Conservation (phyloP, 2,113 vertebrate species). For the Ctenodactylus gundi region DNA sequence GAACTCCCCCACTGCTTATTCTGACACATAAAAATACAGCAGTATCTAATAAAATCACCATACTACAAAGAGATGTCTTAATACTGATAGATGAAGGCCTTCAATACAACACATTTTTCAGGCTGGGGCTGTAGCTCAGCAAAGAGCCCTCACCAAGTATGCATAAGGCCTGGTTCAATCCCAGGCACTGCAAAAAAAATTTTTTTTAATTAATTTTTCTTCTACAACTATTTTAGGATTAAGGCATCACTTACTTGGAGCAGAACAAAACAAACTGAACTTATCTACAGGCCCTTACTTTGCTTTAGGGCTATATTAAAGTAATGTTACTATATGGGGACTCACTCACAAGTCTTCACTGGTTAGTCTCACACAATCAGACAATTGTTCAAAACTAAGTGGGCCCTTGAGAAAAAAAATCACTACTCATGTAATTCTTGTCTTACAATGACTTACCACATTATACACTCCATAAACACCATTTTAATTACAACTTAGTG, state of each 20-base stretch:
- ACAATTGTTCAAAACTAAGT: constrained; percentile 42
- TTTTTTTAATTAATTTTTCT: too few relatives aligned
- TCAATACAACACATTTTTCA: constrained; percentile 18
- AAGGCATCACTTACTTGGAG: neutral
- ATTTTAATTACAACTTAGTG: constrained; percentile 38
- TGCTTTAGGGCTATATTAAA: constrained; percentile 32
- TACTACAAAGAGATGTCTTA: neutral
- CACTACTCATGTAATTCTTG: constrained; percentile 48
- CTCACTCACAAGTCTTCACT: constrained; percentile 10
- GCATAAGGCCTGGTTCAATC: neutral
- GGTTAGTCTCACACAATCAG: constrained; percentile 41
- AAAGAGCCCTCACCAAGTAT: neutral
- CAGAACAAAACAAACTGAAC: constrained; percentile 26
- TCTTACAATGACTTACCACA: constrained; percentile 36
- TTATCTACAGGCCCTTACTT: neutral
- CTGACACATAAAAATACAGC: neutral
- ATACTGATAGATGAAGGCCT: neutral
- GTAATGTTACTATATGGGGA: constrained; percentile 24
- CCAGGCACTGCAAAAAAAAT: too few relatives aligned
- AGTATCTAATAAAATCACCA: neutral
- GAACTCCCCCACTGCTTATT: neutral
- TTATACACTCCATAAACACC: constrained; percentile 49
- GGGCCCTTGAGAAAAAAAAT: constrained; percentile 42
- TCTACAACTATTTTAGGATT: constrained; percentile 32
- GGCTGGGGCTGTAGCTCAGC: neutral